Evolutionary conservation across 2,797 vertebrate species (phyloP).

Genomic region (Buphagus erythrorhynchus): DNA sequence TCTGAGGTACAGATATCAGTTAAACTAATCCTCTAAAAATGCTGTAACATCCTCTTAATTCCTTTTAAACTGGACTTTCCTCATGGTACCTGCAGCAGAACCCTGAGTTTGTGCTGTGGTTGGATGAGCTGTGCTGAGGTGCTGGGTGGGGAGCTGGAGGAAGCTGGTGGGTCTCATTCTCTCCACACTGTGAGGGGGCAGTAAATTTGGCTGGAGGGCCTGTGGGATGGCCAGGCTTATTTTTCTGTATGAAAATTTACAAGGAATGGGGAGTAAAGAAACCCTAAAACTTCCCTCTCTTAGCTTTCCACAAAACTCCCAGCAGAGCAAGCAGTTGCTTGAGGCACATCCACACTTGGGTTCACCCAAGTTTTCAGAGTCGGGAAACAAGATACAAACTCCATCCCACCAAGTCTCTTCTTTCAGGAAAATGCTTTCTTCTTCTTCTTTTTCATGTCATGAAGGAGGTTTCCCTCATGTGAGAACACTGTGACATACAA

Average conservation of each 20-base stretch:
- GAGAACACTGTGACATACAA: not conserved
- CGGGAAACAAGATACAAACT: not conserved
- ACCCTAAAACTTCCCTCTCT: not conserved
- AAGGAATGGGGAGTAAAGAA: rapidly evolving
- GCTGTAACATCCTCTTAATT: not conserved
- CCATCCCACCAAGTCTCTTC: not conserved
- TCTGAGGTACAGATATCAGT: not conserved
- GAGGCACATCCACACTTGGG: no score
- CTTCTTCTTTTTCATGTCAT: not conserved
- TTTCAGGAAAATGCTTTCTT: not conserved
- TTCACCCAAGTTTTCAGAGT: not conserved
- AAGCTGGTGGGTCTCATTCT: not conserved
- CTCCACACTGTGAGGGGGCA: rapidly evolving
- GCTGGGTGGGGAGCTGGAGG: not conserved
- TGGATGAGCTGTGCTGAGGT: not conserved
- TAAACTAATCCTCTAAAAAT: not conserved
- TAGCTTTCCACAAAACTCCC: not conserved
- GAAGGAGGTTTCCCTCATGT: not conserved
- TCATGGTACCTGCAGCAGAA: not conserved
- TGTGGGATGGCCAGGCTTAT: not conserved
- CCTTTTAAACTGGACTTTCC: not conserved
- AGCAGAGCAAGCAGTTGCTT: not conserved
- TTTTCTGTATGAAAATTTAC: not conserved
- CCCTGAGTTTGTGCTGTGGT: rapidly evolving
- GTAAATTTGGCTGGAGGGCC: not conserved